Evolutionary conservation across 2,888 invertebrate genomes (phyloP), one percentile per base, ranked within the genome.

Genomic region (Ypsolopha sequella): DNA sequence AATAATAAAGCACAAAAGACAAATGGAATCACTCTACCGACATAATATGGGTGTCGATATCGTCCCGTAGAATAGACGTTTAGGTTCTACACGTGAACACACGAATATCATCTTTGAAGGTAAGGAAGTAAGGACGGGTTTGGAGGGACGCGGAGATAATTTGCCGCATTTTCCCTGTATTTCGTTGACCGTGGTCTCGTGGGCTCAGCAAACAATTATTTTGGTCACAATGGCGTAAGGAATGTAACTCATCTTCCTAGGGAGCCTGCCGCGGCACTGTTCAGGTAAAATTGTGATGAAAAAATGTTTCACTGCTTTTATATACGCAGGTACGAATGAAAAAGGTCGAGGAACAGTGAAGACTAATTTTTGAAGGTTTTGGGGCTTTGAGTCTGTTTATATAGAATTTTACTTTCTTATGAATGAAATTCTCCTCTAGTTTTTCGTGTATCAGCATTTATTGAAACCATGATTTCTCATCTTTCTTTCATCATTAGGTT

Each of bases 41-140:
- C 48, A 36, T 48, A 13, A 48, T 36, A 38, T 14, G 38, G 36
- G 48, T 48, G 48, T 48, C 48, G 39, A 48, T 48, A 48, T 48
- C 35, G 35, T 48, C 48, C 38, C 14, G 10, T 36, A 33, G 9
- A 48, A 48, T 24, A 24, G 24, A 33, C 36, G 24, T 39, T 48
- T 48, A 46, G 10, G 9, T 46, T 34, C 11, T 39, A 3, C 9
- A 11, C 9, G 9, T 39, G 10, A 11, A n/a, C 11, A n/a, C 39
- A n/a, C 2, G 9, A 39, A 39, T 39, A 39, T 39, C 39, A 39
- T 3, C 39, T 11, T 39, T 39, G 11, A 39, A 39, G 9, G 39
- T 3, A 39, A 39, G 39, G 3, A 2, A 39, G 6, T 39, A 39
- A 39, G 39, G 39, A n/a, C 11, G 11, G 11, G 1, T n/a, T 39